phyloP scores from a whole-genome alignment of 2,797 vertebrate genomes.

The Falco biarmicus region DNA sequence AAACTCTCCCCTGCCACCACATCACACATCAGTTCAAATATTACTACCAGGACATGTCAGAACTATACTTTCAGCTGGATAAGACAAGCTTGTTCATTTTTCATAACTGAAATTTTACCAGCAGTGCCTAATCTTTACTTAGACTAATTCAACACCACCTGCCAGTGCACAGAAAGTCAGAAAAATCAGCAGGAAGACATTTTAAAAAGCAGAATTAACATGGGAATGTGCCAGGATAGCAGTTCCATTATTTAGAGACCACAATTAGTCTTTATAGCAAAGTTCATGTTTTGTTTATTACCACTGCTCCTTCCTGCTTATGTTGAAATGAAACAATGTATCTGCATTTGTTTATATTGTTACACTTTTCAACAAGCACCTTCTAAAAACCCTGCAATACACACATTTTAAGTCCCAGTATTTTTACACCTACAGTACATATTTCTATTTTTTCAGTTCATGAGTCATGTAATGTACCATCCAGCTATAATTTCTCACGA shows the following conservation, averaged over 20 bases:
- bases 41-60: neutral
- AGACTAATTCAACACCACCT: neutral
- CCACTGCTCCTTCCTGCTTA: neutral
- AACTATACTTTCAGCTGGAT: neutral
- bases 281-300: neutral
- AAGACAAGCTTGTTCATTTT: neutral
- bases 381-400: neutral
- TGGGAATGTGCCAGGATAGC: neutral
- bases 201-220: conserved; percentile 5
- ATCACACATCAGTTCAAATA: neutral
- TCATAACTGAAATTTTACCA: neutral
- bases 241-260: neutral
- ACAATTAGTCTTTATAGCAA: neutral
- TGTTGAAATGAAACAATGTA: neutral
- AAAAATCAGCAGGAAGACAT: neutral
- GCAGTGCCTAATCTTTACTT: neutral
- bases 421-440: neutral
- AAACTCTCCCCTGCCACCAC: neutral
- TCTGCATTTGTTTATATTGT: neutral
- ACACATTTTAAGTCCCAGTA: neutral
- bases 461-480: conserved; percentile 10
- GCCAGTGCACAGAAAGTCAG: neutral
- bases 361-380: neutral
- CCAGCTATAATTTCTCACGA: conserved; percentile 16
- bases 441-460: conserved; percentile 31